Evolutionary conservation across 2,888 invertebrate genomes (phyloP), one percentile per base, ranked within the genome.

Genomic region (Tolmerus cingulatus): DNA sequence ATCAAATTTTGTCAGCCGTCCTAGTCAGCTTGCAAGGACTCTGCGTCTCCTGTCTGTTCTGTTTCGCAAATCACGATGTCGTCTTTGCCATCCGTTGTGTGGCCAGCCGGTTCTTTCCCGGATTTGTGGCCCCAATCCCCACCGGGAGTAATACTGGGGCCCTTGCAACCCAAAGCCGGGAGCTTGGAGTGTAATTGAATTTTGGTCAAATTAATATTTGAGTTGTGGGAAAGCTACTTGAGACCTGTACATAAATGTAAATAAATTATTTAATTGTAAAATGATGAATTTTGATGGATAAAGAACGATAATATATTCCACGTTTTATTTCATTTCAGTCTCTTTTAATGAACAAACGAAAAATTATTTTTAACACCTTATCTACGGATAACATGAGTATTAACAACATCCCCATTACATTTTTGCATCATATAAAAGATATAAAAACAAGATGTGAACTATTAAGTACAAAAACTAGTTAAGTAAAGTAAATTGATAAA

Each of bases 21-120:
- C 92, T 96, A 16, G 95, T 95, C 16, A 96, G 96, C 37, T 93
- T 95, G 86, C 96, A 96, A 94, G 96, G 96, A 40, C 92, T 95
- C 43, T 95, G 95, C 90, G 95, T 96, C 5, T 94, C 96, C 0
- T 93, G 95, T 81, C 93, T 96, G 7, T 96, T 95, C 90, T 96
- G 96, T 90, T 96, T 96, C 93, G 96, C 95, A 89, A 96, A 96
- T 92, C 95, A 96, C 89, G 96, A 96, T 91, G 96, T 96, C 14
- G 93, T 94, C 86, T 93, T 93, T 81, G 94, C 94, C 4, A 90
- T 94, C 27, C 93, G 93, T 87, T 92, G 92, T 0, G 92, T 93
- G 57, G 87, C 94, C 2, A 91, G 93, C 78, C 93, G 94, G 66
- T 89, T 91, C 74, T 88, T 92, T 86, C 93, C 93, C 7, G 90